Conservation (phyloP, 2,888 invertebrate species). For the Hyles lineata region DNA sequence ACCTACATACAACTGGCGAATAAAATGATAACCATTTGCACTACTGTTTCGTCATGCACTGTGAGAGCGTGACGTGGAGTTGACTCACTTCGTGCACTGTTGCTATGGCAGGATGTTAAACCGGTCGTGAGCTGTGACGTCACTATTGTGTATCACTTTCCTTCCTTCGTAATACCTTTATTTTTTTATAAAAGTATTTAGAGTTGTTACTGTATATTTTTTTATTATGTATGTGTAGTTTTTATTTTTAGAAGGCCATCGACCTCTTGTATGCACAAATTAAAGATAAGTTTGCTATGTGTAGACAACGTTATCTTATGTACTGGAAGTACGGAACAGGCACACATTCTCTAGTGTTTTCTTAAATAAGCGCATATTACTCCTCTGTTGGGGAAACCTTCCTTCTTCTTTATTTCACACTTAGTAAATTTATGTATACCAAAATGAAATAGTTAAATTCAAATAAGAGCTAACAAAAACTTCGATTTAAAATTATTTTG, state of each 20-base stretch:
- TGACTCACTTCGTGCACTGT: slow-evolving; percentile 18
- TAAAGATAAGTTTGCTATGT: background rate
- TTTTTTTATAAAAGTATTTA: background rate
- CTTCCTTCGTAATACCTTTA: background rate
- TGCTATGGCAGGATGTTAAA: slow-evolving; percentile 28
- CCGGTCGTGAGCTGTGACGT: background rate
- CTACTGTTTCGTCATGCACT: slow-evolving; percentile 27
- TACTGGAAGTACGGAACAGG: background rate
- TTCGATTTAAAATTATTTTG: no score
- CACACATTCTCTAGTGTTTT: no score
- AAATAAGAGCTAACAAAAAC: no score
- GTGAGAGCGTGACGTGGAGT: slow-evolving; percentile 12
- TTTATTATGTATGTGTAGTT: background rate
- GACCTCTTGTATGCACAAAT: background rate
- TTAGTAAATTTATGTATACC: no score
- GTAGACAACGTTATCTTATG: background rate
- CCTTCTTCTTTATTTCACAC: no score
- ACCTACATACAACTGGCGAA: background rate
- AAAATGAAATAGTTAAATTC: no score
- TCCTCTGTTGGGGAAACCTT: no score
- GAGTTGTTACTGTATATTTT: background rate
- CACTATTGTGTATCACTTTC: background rate
- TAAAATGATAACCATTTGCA: slow-evolving; percentile 25
- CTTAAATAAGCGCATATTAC: no score
- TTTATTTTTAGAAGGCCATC: background rate